Conservation (phyloP, 2,113 vertebrate genomes). For the Trematocara variabile region DNA sequence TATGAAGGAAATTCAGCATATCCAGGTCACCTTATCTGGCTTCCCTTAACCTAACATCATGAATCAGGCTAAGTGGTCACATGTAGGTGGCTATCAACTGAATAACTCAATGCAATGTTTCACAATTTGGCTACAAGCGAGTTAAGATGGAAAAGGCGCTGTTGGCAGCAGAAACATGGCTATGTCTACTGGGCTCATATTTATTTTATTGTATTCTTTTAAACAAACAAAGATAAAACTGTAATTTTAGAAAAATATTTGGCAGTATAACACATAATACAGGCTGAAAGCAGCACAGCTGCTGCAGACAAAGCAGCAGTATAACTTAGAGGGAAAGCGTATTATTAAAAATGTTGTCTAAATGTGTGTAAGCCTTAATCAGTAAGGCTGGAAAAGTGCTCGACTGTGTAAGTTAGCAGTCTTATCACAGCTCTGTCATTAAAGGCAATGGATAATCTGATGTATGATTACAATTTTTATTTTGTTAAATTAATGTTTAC, state of each 20-base stretch:
- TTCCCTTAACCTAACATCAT: not conserved
- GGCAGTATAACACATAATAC: not conserved
- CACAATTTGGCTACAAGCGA: not conserved
- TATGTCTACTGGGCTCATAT: not conserved
- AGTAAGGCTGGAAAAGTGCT: accelerated
- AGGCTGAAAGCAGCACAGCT: not conserved
- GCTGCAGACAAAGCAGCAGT: not conserved
- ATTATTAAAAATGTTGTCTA: not conserved
- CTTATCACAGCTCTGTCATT: not conserved
- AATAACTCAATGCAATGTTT: not conserved
- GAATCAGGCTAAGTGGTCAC: not conserved
- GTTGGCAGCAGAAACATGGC: not conserved
- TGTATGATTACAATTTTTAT: not conserved
- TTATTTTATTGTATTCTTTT: not conserved
- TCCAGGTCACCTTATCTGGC: not conserved
- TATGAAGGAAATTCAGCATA: not conserved
- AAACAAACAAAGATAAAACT: not conserved
- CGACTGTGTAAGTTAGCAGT: not conserved
- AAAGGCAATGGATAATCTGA: not conserved
- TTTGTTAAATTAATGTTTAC: not conserved
- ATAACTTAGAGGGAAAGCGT: not conserved
- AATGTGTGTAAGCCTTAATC: not conserved
- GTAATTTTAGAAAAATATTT: not conserved
- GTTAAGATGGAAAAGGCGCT: not conserved
- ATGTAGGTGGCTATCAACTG: not conserved